Conservation (phyloP, 1,140 invertebrate genomes). For the Panagrolaimus sp. region DNA sequence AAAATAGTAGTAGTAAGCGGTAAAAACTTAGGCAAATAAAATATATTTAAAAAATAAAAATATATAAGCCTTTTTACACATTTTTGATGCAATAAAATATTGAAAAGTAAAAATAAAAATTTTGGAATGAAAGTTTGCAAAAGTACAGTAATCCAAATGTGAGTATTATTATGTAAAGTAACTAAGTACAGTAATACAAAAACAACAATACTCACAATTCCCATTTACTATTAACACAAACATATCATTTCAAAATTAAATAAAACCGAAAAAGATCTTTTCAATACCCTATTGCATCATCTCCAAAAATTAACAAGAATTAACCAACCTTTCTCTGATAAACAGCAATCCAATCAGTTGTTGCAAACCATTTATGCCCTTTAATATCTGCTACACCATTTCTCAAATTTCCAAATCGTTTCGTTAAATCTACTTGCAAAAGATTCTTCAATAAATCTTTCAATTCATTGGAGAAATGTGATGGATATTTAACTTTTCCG, state of each 20-base stretch:
- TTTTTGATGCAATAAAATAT: no score
- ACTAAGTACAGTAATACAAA: no score
- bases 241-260: background rate
- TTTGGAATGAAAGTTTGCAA: no score
- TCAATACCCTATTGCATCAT: background rate
- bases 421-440: slow-evolving; percentile 94
- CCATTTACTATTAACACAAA: no score
- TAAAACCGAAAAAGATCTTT: background rate
- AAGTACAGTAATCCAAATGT: no score
- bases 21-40: slow-evolving; percentile 12
- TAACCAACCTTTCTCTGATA: slow-evolving; percentile 83
- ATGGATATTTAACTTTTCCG: slow-evolving; percentile 70
- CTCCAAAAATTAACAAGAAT: background rate
- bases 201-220: no score
- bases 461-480: slow-evolving; percentile 73
- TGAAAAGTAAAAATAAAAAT: no score
- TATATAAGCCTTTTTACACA: no score
- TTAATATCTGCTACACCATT: slow-evolving; percentile 99
- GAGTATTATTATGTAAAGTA: no score
- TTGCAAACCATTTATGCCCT: slow-evolving; percentile 95
- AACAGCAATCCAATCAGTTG: slow-evolving; percentile 97
- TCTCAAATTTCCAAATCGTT: slow-evolving; percentile 95
- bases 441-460: slow-evolving; percentile 94
- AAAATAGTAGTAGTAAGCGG: slow-evolving; percentile 9
- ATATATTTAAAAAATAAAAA: background rate